phyloP scores from a whole-genome alignment of 2,113 vertebrate species.

The Elanoides forficatus region DNA sequence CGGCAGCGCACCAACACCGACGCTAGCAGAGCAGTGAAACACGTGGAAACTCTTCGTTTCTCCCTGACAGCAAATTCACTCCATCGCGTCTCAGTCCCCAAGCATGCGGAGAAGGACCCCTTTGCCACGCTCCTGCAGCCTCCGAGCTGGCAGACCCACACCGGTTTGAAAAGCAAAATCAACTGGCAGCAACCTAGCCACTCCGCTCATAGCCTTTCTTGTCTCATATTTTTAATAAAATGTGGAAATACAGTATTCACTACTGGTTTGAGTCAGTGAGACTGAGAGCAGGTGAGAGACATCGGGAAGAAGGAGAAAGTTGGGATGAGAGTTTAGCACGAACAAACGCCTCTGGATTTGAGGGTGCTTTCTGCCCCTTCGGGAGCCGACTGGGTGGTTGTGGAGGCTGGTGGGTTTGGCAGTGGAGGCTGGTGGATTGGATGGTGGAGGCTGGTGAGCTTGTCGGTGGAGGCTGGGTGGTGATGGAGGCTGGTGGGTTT shows the following conservation, averaged over 20 bases:
- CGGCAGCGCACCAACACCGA: accelerated
- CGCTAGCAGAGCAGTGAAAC: not conserved
- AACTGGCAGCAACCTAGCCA: not conserved
- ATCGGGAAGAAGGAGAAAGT: not conserved
- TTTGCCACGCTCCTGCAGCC: not conserved
- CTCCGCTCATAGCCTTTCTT: not conserved
- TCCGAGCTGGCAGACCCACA: not conserved
- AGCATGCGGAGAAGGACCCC: not conserved
- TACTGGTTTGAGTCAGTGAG: not conserved
- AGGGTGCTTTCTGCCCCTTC: not conserved
- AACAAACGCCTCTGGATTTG: not conserved
- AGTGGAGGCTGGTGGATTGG: not conserved
- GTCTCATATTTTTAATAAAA: not conserved
- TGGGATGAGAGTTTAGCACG: not conserved
- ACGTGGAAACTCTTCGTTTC: not conserved
- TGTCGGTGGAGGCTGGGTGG: not conserved
- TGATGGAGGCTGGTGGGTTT: not conserved
- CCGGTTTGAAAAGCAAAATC: not conserved
- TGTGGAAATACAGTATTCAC: accelerated
- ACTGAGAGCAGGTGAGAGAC: not conserved
- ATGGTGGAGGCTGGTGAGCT: not conserved
- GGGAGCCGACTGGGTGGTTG: not conserved
- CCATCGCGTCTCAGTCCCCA: not conserved
- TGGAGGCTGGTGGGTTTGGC: not conserved
- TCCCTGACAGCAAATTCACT: not conserved